phyloP scores from a whole-genome alignment of 2,888 invertebrate species.

The Dolichopus griseipennis region DNA sequence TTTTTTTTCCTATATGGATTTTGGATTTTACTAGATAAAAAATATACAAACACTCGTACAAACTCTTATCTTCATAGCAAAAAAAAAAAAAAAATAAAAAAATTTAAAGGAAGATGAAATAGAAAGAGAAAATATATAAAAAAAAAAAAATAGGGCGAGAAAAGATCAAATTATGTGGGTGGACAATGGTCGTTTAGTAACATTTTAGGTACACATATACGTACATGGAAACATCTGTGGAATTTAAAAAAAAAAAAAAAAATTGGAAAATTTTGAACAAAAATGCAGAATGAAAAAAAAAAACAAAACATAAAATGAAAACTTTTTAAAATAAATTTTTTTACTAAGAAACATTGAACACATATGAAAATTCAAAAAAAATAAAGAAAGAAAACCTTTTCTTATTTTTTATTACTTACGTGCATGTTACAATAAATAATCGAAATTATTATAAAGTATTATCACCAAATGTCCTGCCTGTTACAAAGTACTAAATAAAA shows the following conservation, averaged over 20 bases:
- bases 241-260: slow-evolving; percentile 11
- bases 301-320: too few relatives aligned
- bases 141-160: slow-evolving; percentile 22
- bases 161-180: slow-evolving; percentile 10
- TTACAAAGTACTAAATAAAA: too few relatives aligned
- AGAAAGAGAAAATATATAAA: slow-evolving; percentile 25
- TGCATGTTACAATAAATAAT: slow-evolving; percentile 8
- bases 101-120: slow-evolving; percentile 24
- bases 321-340: slow-evolving; percentile 10
- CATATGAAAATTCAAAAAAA: slow-evolving; percentile 11
- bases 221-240: slow-evolving; percentile 8
- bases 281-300: slow-evolving; percentile 14
- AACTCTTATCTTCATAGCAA: not conserved
- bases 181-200: slow-evolving; percentile 6
- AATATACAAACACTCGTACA: not conserved
- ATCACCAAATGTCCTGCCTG: too few relatives aligned
- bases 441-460: too few relatives aligned
- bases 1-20: not conserved
- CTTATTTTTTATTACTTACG: not conserved
- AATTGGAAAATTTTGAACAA: too few relatives aligned
- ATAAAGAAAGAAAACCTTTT: slow-evolving; percentile 12
- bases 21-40: not conserved
- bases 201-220: not conserved
- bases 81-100: slow-evolving; percentile 23
- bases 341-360: slow-evolving; percentile 21